Evolutionary conservation across 37 sponge, comb jelly and placozoan species (phyloP), one percentile per base, ranked within the genome.

Genomic region (Tethya wilhelma): DNA sequence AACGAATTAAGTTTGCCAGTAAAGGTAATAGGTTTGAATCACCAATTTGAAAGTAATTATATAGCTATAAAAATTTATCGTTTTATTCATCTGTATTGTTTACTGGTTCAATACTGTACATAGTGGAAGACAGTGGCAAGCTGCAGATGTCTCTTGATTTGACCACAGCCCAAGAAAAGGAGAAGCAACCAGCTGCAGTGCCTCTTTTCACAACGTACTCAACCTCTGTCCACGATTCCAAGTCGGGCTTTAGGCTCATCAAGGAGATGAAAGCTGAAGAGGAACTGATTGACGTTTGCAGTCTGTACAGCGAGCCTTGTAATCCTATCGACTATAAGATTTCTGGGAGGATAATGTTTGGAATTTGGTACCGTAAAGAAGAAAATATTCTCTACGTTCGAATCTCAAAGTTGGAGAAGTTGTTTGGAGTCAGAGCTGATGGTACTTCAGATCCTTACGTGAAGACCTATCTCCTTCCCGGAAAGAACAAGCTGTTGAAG

Each of bases 391-490:
- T 89, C 23, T 44, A 57, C 30, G 73, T 89, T 2, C 70, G 64
- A 30, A 78, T 89, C 56, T 38, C 23, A 6, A 64, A 69, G 44
- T 74, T 79, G 30, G 71, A 59, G 46, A 62, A 40, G 1, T 37
- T 83, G 19, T 59, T 74, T 12, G 78, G 64, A 20, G 68, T 60
- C n/a, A 43, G 45, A 29, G 69, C 63, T 36, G 73, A 49, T 4
- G 64, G 63, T 23, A 29, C 34, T n/a, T 88, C 89, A 12, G 37
- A 89, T 64, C 89, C 89, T 19, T 90, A 90, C 59, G 77, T 90
- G 43, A 90, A 85, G 78, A 72, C 60, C 33, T 80, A 90, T 43
- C 77, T 90, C 36, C 71, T 90, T 3, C 90, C 90, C 0, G 90
- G 71, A 59, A 69, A 33, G 31, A 70, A 37, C 67, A 90, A 90